Base-by-base conservation (phyloP, 2,888 invertebrate species). In the Drosophila macrospina region DNA sequence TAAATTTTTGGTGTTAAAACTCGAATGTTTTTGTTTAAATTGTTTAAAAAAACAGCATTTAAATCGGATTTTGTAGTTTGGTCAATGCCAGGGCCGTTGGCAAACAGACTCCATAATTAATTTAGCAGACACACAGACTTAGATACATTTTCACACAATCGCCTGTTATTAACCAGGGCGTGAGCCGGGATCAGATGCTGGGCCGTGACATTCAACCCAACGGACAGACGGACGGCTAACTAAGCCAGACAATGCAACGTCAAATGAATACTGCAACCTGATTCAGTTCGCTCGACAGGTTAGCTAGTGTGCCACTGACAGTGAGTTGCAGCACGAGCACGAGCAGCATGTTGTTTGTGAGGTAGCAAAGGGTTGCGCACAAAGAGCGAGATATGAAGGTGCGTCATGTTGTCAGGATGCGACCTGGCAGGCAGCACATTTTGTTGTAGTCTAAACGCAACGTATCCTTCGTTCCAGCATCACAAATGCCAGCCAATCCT, bases 71-170 rank as follows among this genome's bases (percentile, higher is more conserved):
- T 62, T 5, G n/a, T 16, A 30, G 50, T 41, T 11, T 16, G 16
- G 15, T 39, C 32, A 61, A 59, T 61, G 52, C 20, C 36, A 50
- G 13, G 36, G 44, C 69, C 65, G 30, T n/a, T 44, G 41, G 73
- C 72, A 44, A n/a, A 36, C 30, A 62, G 69, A 73, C 65, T 77
- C 68, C 59, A 68, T 75, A 75, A 72, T 74, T 71, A 62, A 60
- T 62, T 55, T 55, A 62, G 55, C 55, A 8, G 24, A 15, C 42
- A 44, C 42, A 39, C 5, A 5, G 24, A 51, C 26, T 26, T 39
- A 47, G 30, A 32, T 48, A 57, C 52, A 71, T 51, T 56, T 34
- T 36, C 74, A 64, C 50, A 61, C 63, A 72, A 67, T 68, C 54
- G 54, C 34, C 51, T 24, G 56, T 60, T 55, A 64, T 78, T 65